Evolutionary conservation across 2,797 vertebrate species (phyloP).

Genomic region (Capromys pilorides): DNA sequence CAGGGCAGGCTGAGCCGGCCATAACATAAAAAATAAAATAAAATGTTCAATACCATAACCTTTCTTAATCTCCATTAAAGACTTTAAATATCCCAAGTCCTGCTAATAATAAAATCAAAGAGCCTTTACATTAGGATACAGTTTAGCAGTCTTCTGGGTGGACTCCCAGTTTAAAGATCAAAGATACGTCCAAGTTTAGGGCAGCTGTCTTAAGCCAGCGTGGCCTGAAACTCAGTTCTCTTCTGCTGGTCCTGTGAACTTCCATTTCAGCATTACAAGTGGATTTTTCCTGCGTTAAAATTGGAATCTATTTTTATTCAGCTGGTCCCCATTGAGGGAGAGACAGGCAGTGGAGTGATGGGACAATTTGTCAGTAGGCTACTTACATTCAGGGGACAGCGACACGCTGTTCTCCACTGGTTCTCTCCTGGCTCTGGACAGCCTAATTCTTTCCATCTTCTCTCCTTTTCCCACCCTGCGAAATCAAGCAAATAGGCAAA

Average conservation of each 20-base stretch:
- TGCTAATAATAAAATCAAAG: neutral
- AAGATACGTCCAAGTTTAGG: neutral
- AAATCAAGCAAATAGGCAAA: slow-evolving; percentile 58
- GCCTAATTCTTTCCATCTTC: neutral
- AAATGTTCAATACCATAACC: no score
- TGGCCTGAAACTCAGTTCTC: neutral
- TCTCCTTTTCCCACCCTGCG: slow-evolving; percentile 41
- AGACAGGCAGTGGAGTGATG: neutral
- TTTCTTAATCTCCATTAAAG: neutral
- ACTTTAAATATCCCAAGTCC: neutral
- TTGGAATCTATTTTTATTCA: slow-evolving; percentile 56
- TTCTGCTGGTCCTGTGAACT: neutral
- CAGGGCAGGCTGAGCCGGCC: no score
- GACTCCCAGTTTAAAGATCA: neutral
- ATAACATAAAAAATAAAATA: no score
- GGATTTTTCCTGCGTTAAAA: slow-evolving; percentile 46
- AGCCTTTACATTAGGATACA: neutral
- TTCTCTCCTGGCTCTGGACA: neutral
- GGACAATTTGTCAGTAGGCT: neutral
- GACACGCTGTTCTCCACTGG: accelerated
- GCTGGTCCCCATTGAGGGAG: neutral
- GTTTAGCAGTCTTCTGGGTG: neutral
- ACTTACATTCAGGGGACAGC: neutral
- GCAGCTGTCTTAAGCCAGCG: neutral
- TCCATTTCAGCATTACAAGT: neutral